Evolutionary conservation across 2,888 invertebrate genomes (phyloP).

Genomic region (Spilosoma lubricipeda): DNA sequence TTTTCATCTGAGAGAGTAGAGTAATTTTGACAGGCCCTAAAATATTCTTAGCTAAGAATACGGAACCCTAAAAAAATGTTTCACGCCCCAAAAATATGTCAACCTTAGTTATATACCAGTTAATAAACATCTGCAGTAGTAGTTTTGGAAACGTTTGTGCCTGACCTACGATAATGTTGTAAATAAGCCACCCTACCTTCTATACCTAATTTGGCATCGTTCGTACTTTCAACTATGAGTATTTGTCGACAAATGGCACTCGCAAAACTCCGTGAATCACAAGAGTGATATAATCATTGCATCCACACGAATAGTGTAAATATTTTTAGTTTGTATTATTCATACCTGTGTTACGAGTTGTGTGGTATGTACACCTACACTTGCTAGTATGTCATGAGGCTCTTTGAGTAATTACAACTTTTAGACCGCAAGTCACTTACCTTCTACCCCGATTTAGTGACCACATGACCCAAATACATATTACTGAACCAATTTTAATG

Average conservation of each 20-base stretch:
- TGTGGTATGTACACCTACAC: conserved; percentile 10
- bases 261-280: conserved; percentile 16
- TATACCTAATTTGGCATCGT: conserved; percentile 2
- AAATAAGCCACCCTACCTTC: not conserved
- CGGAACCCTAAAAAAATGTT: not conserved
- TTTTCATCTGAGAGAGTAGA: no score
- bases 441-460: conserved; percentile 18
- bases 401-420: conserved; percentile 17
- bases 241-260: not conserved
- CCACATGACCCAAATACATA: conserved; percentile 35
- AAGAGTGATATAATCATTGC: conserved; percentile 19
- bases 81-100: no score
- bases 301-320: conserved; percentile 28
- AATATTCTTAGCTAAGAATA: no score
- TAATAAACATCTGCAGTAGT: not conserved
- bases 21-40: no score
- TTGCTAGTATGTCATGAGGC: conserved; percentile 7
- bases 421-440: conserved; percentile 20
- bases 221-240: not conserved
- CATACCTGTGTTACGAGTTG: conserved; percentile 22
- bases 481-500: no score
- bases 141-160: not conserved
- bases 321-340: conserved; percentile 35
- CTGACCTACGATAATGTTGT: conserved; percentile 12
- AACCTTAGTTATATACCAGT: no score